Conservation (phyloP, 2,797 vertebrate genomes). For the Pygocentrus nattereri region DNA sequence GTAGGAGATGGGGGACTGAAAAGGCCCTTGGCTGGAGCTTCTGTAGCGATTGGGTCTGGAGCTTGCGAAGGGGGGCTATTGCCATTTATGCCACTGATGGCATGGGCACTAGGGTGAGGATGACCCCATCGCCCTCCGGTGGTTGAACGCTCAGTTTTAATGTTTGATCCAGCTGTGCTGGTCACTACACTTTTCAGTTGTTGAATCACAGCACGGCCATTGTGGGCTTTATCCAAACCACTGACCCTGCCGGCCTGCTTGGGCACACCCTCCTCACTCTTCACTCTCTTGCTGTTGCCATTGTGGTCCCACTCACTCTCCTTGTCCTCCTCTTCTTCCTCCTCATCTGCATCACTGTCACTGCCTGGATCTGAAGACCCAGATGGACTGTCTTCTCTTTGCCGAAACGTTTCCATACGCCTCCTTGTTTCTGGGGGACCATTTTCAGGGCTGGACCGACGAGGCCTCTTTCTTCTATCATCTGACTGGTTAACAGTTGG, state of each 20-base stretch:
- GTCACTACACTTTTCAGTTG: conserved; percentile 79
- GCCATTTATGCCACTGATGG: conserved; percentile 76
- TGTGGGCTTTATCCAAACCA: conserved; percentile 71
- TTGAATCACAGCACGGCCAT: conserved; percentile 83
- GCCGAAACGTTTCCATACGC: conserved; percentile 74
- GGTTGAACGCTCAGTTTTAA: conserved; percentile 80
- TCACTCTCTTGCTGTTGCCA: conserved; percentile 53
- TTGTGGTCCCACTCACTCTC: conserved; percentile 67
- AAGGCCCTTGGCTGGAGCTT: conserved; percentile 71
- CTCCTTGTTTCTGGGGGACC: conserved; percentile 74
- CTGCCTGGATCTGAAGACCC: conserved; percentile 80
- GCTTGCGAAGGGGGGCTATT: conserved; percentile 78
- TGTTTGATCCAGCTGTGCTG: conserved; percentile 70
- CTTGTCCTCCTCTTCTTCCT: conserved; percentile 71
- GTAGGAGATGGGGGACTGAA: conserved; percentile 80
- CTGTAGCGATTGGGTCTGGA: conserved; percentile 79
- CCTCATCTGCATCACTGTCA: conserved; percentile 78
- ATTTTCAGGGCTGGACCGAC: conserved; percentile 72
- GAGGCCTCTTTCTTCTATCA: conserved; percentile 78
- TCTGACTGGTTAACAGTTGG: conserved; percentile 66
- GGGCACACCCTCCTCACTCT: conserved; percentile 56
- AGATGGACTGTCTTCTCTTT: conserved; percentile 75
- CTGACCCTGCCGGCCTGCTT: conserved; percentile 56
- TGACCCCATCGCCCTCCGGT: conserved; percentile 64
- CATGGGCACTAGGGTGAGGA: conserved; percentile 69